A percentile compares a stretch with the other conserved stretches of the same genome.
phyloP scores from a whole-genome alignment of 2,888 invertebrate species.

The Molanna angustata region DNA sequence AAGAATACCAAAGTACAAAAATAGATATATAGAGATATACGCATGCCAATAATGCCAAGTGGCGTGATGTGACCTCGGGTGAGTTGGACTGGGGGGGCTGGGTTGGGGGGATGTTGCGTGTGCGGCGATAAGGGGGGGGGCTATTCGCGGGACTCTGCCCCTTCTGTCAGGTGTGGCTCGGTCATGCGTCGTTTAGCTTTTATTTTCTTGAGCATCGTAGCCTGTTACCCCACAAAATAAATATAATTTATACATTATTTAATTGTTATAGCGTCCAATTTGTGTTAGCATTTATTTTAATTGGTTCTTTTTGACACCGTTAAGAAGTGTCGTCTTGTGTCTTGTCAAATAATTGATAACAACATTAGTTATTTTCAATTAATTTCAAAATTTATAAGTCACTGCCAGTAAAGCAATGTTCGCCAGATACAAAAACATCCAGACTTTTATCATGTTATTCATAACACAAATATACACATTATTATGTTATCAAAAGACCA shows the following conservation, averaged over 20 bases:
- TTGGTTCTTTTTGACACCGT: too few species aligned
- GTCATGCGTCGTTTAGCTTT: conserved; percentile 96
- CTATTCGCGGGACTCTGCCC: conserved; percentile 61
- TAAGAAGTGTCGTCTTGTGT: too few species aligned
- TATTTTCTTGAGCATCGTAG: conserved; percentile 99
- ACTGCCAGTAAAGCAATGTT: too few species aligned
- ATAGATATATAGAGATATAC: conserved; percentile 29
- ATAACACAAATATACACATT: too few species aligned
- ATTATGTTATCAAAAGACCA: too few species aligned
- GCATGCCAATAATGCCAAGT: conserved; percentile 33
- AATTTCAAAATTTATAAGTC: too few species aligned
- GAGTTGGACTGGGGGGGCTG: conserved; percentile 33
- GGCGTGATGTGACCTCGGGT: conserved; percentile 30
- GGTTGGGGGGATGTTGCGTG: conserved; percentile 38
- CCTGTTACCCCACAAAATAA: conserved; percentile 59
- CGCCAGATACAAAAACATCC: too few species aligned
- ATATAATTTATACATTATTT: conserved; percentile 4
- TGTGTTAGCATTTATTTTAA: too few species aligned
- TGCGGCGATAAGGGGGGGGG: conserved; percentile 42
- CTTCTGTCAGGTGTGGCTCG: conserved; percentile 75
- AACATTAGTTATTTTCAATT: too few species aligned
- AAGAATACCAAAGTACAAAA: conserved; percentile 32
- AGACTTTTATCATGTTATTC: too few species aligned
- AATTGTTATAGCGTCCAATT: too few species aligned
- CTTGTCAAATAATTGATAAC: too few species aligned